Evolutionary conservation across 92 coral and sea anemone genomes (phyloP).

Genomic region (Ricordea florida): DNA sequence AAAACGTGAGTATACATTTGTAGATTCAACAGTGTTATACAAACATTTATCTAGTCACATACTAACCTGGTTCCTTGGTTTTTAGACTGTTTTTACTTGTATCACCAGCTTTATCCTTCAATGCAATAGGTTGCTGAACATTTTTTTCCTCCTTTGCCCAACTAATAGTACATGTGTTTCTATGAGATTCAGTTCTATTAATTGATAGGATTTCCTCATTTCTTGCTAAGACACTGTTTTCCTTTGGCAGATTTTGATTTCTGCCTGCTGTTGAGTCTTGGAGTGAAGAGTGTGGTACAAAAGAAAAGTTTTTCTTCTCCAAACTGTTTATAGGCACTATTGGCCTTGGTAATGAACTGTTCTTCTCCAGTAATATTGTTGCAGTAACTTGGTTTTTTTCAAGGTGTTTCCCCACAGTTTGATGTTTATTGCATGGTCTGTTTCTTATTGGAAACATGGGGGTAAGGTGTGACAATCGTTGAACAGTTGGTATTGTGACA

Average conservation of each 20-base stretch:
- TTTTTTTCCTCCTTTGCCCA: too few relatives aligned
- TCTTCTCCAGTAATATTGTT: not conserved
- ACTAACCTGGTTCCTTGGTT: too few relatives aligned
- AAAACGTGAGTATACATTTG: too few relatives aligned
- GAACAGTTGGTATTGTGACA: constrained; percentile 5
- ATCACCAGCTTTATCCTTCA: too few relatives aligned
- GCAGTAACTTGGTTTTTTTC: not conserved
- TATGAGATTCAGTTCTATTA: too few relatives aligned
- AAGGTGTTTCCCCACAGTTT: not conserved
- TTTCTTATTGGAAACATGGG: not conserved
- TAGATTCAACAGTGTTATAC: too few relatives aligned
- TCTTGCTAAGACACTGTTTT: too few relatives aligned
- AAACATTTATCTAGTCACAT: too few relatives aligned
- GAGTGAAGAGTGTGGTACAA: not conserved
- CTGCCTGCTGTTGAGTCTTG: not conserved
- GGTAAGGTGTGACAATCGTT: constrained; percentile 21
- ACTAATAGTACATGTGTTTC: too few relatives aligned
- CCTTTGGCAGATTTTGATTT: not conserved
- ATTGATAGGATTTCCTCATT: too few relatives aligned
- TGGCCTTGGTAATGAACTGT: not conserved
- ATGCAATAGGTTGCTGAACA: too few relatives aligned
- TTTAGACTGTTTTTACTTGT: too few relatives aligned
- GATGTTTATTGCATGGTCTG: not conserved
- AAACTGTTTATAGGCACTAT: not conserved
- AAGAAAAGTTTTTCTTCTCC: not conserved